Conservation (phyloP, 2,797 vertebrate species). For the Pipistrellus kuhlii region DNA sequence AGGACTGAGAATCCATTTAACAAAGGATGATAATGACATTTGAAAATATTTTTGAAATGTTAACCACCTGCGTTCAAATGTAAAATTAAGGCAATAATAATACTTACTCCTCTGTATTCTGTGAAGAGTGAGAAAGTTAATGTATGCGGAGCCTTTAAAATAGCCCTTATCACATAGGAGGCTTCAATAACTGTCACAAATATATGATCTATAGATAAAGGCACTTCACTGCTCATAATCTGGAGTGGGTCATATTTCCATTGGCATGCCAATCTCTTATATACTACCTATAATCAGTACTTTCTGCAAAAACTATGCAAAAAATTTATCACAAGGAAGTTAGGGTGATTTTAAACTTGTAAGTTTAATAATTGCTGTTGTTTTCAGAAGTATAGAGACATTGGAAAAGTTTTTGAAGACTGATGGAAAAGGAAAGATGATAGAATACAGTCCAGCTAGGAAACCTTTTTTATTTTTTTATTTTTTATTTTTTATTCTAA, state of each 20-base stretch:
- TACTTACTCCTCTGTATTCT: not conserved
- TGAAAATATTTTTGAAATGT: conserved; percentile 19
- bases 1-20: conserved; percentile 11
- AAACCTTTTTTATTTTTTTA: not conserved
- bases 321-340: not conserved
- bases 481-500: not conserved
- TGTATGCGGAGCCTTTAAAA: not conserved
- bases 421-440: not conserved
- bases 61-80: conserved; percentile 3
- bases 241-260: not conserved
- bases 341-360: not conserved
- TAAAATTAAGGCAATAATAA: not conserved
- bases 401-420: not conserved
- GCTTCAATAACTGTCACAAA: not conserved
- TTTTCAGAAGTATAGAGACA: conserved; percentile 41
- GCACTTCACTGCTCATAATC: not conserved
- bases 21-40: not conserved
- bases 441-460: not conserved
- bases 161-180: not conserved
- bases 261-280: not conserved
- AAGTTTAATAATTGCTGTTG: not conserved
- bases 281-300: not conserved
- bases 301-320: not conserved
- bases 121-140: not conserved
- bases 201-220: not conserved